Conservation (phyloP, 1,140 invertebrate species). For the Neelides sp. region DNA sequence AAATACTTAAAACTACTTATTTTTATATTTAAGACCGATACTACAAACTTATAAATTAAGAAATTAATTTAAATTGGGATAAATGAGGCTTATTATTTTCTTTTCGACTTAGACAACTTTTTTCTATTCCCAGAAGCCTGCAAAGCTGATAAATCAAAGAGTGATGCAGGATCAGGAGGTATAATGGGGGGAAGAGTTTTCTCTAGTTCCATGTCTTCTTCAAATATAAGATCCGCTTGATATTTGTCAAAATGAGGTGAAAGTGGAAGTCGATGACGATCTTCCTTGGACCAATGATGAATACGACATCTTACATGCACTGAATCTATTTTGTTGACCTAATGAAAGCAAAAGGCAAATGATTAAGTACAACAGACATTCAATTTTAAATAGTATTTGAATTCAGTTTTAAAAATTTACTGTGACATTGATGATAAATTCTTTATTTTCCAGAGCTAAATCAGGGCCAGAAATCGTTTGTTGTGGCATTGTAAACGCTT, state of each 20-base stretch:
- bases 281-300: constrained; percentile 34
- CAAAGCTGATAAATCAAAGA: too few species aligned
- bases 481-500: constrained; percentile 59
- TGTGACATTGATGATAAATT: constrained; percentile 64
- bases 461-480: constrained; percentile 63
- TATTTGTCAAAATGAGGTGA: constrained; percentile 22
- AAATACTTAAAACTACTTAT: too few species aligned
- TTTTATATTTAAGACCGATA: too few species aligned
- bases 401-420: constrained; percentile 37
- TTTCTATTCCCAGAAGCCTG: too few species aligned
- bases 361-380: not conserved
- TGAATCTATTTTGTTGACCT: constrained; percentile 56
- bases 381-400: not conserved
- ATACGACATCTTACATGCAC: constrained; percentile 35
- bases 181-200: constrained; percentile 27
- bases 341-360: constrained; percentile 18
- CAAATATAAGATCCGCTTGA: constrained; percentile 32
- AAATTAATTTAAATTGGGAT: too few species aligned
- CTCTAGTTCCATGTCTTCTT: constrained; percentile 32
- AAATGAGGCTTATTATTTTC: too few species aligned
- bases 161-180: too few species aligned
- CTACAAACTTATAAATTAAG: too few species aligned
- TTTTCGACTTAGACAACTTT: too few species aligned
- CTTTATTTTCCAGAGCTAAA: constrained; percentile 57
- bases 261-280: constrained; percentile 26